phyloP scores from a whole-genome alignment of 2,113 vertebrate genomes.

The crab-eating macaque (Macaca fascicularis) region DNA sequence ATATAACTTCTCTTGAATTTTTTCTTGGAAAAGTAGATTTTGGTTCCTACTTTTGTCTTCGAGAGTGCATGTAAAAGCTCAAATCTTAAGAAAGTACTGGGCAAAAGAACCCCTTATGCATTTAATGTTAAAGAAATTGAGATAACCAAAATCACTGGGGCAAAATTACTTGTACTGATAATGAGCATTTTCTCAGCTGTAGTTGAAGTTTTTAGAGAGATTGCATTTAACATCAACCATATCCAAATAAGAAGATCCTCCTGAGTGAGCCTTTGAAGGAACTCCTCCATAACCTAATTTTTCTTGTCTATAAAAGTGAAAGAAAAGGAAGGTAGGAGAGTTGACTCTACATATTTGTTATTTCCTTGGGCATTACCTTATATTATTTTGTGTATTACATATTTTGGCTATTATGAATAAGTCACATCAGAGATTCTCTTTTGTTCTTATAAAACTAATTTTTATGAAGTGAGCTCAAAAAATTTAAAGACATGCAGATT shows the following conservation, averaged over 20 bases:
- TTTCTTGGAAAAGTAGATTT: not conserved
- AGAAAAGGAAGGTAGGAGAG: not conserved
- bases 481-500: not conserved
- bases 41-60: not conserved
- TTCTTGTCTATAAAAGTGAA: slow-evolving; percentile 4
- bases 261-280: not conserved
- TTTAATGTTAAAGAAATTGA: slow-evolving; percentile 34
- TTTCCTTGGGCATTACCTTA: not conserved
- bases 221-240: not conserved
- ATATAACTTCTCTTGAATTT: not conserved
- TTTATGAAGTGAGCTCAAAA: not conserved
- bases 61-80: not conserved
- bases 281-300: slow-evolving; percentile 1
- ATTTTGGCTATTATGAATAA: slow-evolving; percentile 20
- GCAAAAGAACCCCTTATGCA: not conserved
- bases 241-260: not conserved
- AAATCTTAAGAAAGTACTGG: not conserved
- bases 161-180: slow-evolving; percentile 21
- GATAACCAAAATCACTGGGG: slow-evolving; percentile 17
- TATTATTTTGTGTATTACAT: not conserved
- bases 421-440: not conserved
- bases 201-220: slow-evolving; percentile 29
- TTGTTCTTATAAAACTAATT: not conserved
- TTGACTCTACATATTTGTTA: not conserved
- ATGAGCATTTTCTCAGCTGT: slow-evolving; percentile 38